phyloP scores from a whole-genome alignment of 1,140 invertebrate species.

The Metopolophium dirhodum region DNA sequence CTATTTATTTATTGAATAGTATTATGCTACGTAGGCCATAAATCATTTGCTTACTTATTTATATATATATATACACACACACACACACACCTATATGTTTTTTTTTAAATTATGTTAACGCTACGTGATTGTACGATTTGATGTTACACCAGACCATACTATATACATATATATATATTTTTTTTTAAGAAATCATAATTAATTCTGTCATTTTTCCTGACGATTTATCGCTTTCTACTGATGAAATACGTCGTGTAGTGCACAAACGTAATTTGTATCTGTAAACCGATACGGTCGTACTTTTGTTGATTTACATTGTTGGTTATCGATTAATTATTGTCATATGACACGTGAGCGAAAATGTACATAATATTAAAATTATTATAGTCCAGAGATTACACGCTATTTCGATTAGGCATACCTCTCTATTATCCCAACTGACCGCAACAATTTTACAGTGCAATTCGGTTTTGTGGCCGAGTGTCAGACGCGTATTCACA shows the following conservation, averaged over 20 bases:
- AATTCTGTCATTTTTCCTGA: not conserved
- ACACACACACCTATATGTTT: not conserved
- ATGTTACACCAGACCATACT: not conserved
- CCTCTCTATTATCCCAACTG: not conserved
- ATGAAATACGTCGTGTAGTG: not conserved
- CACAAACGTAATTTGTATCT: not conserved
- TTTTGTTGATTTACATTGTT: not conserved
- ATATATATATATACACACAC: not conserved
- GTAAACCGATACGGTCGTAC: not conserved
- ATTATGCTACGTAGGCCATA: constrained; percentile 7
- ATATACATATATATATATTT: not conserved
- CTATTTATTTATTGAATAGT: not conserved
- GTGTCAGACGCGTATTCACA: not conserved
- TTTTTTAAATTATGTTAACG: not conserved
- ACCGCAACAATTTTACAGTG: not conserved
- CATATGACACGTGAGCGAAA: not conserved
- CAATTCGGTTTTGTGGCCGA: not conserved
- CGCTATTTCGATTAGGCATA: not conserved
- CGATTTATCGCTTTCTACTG: not conserved
- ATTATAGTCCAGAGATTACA: not conserved
- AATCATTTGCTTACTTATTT: not conserved
- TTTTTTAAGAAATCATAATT: constrained; percentile 2
- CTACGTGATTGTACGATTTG: not conserved
- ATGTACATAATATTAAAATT: not conserved
- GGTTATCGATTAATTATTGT: constrained; percentile 7